A percentile compares a stretch with the other conserved stretches of the same genome.
Evolutionary conservation across 2,888 invertebrate genomes (phyloP).

Genomic region (Caenorhabditis panamensis): DNA sequence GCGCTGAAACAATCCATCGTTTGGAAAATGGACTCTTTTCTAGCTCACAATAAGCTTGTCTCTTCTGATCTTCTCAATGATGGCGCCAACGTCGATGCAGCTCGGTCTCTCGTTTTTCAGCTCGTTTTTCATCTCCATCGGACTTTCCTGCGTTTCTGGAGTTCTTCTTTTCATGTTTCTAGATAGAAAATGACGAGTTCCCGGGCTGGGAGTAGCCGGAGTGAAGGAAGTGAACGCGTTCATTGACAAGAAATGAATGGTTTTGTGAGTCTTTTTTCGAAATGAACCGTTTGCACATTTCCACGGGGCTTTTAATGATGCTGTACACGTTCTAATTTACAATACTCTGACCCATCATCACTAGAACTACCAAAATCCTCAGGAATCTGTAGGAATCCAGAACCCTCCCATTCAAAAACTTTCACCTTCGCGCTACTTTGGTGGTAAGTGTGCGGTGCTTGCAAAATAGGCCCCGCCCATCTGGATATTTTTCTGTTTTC

Average conservation of each 20-base stretch:
- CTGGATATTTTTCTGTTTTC: background rate
- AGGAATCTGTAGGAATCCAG: background rate
- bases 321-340: no score
- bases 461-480: conserved; percentile 33
- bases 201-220: background rate
- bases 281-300: background rate
- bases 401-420: no score
- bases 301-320: no score
- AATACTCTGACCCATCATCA: no score
- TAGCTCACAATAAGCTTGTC: conserved; percentile 27
- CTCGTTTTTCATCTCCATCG: background rate
- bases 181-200: background rate
- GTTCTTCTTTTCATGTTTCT: background rate
- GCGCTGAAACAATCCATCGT: conserved; percentile 20
- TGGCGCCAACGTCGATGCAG: conserved; percentile 35
- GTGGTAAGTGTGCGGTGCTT: conserved; percentile 28
- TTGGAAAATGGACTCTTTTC: background rate
- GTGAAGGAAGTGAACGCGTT: background rate
- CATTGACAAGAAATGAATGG: background rate
- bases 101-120: conserved; percentile 1
- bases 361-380: no score
- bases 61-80: conserved; percentile 38
- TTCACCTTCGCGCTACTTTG: background rate
- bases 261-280: background rate
- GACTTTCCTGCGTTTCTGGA: background rate